Conservation (phyloP, 2,888 invertebrate species). For the Fragum fragum region DNA sequence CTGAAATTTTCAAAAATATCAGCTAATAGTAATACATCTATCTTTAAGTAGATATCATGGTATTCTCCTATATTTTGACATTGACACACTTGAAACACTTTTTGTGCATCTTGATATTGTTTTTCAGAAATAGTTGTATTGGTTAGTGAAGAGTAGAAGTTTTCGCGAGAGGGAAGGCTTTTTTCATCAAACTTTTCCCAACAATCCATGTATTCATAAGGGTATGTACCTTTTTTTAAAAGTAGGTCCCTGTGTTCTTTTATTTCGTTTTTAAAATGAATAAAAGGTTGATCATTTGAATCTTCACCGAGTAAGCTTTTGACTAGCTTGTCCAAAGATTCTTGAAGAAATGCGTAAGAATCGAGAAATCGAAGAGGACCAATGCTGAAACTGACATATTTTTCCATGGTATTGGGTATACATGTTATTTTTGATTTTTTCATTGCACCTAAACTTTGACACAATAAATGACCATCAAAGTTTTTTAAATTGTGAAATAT, state of each 20-base stretch:
- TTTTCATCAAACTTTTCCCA: constrained; percentile 49
- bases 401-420: constrained; percentile 49
- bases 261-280: constrained; percentile 41
- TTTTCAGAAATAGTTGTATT: constrained; percentile 35
- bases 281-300: constrained; percentile 6
- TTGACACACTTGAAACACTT: constrained; percentile 31
- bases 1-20: constrained; percentile 53
- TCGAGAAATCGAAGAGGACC: constrained; percentile 44
- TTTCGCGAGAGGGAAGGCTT: constrained; percentile 34
- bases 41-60: constrained; percentile 50
- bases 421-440: constrained; percentile 40
- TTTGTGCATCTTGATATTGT: constrained; percentile 47
- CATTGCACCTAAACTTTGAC: constrained; percentile 45
- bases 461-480: constrained; percentile 54
- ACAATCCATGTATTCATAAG: constrained; percentile 56
- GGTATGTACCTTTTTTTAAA: constrained; percentile 56
- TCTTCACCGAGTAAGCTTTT: constrained; percentile 30
- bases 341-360: constrained; percentile 40
- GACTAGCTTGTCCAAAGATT: constrained; percentile 32
- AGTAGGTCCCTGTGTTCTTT: constrained; percentile 15
- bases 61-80: constrained; percentile 50
- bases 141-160: constrained; percentile 44
- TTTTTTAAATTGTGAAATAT: constrained; percentile 54
- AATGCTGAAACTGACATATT: constrained; percentile 48
- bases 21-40: constrained; percentile 57